phyloP scores from a whole-genome alignment of 2,113 vertebrate genomes.

The Mirounga angustirostris region DNA sequence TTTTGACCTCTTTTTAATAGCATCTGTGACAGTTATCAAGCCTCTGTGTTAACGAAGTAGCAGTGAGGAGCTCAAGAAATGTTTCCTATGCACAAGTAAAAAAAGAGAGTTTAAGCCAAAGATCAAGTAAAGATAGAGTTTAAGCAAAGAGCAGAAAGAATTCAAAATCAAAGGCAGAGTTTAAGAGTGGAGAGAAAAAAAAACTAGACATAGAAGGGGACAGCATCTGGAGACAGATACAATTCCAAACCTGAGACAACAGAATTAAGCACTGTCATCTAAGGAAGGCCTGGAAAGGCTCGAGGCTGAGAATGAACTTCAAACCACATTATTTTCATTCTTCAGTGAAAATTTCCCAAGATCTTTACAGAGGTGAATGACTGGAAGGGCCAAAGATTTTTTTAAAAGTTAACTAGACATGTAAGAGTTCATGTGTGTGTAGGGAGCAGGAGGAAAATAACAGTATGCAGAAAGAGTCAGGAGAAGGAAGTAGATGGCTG shows the following conservation, averaged over 20 bases:
- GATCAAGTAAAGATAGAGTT: neutral
- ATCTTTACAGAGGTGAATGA: neutral
- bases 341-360: neutral
- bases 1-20: neutral
- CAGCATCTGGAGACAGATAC: neutral
- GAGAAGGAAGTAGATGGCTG: neutral
- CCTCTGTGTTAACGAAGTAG: slow-evolving; percentile 22
- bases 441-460: neutral
- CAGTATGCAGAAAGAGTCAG: neutral
- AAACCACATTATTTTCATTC: slow-evolving; percentile 30
- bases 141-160: neutral
- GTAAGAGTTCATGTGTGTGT: neutral
- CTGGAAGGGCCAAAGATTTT: neutral
- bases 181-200: neutral
- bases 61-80: slow-evolving; percentile 13
- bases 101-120: slow-evolving; percentile 3
- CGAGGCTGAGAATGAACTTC: neutral
- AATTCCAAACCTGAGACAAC: neutral
- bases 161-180: slow-evolving; percentile 28
- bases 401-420: neutral
- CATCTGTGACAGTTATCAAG: neutral
- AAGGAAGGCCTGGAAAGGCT: neutral
- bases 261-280: neutral
- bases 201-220: neutral
- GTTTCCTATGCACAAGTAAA: neutral